phyloP scores from a whole-genome alignment of 2,113 vertebrate species.

The Panthera leo region DNA sequence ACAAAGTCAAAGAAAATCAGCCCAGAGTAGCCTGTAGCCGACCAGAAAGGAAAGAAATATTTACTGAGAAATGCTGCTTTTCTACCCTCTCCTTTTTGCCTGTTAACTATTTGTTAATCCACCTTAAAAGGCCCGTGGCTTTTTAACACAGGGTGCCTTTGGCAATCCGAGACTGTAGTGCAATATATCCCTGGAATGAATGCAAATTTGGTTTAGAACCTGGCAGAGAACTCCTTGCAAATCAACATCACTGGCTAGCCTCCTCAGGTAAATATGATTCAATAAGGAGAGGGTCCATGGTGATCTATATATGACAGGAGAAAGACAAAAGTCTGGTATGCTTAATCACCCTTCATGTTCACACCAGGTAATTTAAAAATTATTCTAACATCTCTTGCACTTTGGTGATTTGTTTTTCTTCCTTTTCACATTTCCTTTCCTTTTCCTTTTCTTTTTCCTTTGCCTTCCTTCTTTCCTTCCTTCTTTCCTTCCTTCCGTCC shows the following conservation, averaged over 20 bases:
- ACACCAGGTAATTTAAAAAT: conserved; percentile 42
- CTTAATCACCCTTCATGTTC: neutral
- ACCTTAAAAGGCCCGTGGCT: conserved; percentile 58
- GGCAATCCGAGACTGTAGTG: conserved; percentile 51
- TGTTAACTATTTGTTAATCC: neutral
- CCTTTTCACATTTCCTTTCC: neutral
- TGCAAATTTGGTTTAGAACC: conserved; percentile 77
- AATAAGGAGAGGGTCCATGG: conserved; percentile 47
- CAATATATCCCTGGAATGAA: conserved; percentile 77
- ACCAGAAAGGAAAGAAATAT: neutral
- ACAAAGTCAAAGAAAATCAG: conserved; percentile 1
- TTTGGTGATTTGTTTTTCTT: neutral
- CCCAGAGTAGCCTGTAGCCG: neutral
- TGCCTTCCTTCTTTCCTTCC: neutral
- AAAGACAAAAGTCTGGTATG: conserved; percentile 48
- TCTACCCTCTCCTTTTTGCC: neutral
- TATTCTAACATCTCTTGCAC: neutral
- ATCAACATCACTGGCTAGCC: conserved; percentile 75
- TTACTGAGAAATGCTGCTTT: neutral
- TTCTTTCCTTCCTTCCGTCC: neutral
- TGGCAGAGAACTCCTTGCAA: conserved; percentile 76
- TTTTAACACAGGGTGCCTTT: conserved; percentile 48
- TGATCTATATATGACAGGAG: conserved; percentile 48
- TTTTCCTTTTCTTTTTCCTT: neutral
- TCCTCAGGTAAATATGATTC: conserved; percentile 77